Conservation (phyloP, 2,797 vertebrate genomes). For the Heteromormyrus szaboi region DNA sequence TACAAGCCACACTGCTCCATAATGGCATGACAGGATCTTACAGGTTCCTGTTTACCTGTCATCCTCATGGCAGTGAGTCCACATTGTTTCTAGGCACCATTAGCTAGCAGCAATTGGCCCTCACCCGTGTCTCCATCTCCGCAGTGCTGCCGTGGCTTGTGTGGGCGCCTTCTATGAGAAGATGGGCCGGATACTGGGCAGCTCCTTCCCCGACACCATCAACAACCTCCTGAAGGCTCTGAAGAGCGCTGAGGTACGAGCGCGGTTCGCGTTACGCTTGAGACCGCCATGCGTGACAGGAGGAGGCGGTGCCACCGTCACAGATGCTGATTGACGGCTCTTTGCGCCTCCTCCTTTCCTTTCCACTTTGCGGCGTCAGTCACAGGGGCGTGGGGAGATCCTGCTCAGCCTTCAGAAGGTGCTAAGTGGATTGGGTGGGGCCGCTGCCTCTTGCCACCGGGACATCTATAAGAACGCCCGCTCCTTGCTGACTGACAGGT, state of each 20-base stretch:
- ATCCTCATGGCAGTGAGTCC: not conserved
- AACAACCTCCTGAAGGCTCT: constrained; percentile 94
- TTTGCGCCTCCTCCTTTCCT: not conserved
- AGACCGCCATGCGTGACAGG: not conserved
- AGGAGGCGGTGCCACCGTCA: not conserved
- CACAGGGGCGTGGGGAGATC: constrained; percentile 94
- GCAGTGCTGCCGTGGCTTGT: constrained; percentile 90
- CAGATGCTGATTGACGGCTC: not conserved
- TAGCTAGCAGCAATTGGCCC: not conserved
- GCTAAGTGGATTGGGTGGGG: constrained; percentile 83
- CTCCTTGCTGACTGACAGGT: constrained; percentile 88
- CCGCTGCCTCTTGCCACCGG: constrained; percentile 90
- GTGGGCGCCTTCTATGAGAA: constrained; percentile 97
- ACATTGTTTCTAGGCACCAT: not conserved
- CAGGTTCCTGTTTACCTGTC: not conserved
- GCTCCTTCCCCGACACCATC: constrained; percentile 95
- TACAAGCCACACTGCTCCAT: not conserved
- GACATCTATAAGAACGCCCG: constrained; percentile 97
- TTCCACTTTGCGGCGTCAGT: constrained; percentile 55
- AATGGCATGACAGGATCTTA: not conserved
- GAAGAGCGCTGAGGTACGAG: constrained; percentile 87
- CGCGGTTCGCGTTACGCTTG: not conserved
- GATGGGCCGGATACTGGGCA: constrained; percentile 97
- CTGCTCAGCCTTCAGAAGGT: constrained; percentile 95
- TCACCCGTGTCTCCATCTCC: constrained; percentile 27